Percentiles rank a stretch among this genome's conserved stretches.
Conservation (phyloP, 2,888 invertebrate genomes). For the Stramonita haemastoma region DNA sequence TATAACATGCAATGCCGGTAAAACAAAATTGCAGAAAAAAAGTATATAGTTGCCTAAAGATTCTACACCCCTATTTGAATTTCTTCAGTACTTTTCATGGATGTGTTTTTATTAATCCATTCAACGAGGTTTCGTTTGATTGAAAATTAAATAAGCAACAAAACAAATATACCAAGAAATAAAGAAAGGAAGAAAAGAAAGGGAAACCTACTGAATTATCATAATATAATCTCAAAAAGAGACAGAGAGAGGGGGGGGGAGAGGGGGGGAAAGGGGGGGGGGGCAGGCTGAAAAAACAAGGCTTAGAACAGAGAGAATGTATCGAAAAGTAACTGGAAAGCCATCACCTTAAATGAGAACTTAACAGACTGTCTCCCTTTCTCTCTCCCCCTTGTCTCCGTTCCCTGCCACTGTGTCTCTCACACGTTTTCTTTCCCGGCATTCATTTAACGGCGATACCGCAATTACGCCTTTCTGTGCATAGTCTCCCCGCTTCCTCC, state of each 20-base stretch:
- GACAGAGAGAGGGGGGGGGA: neutral
- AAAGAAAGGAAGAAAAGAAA: no score
- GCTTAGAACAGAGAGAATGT: no score
- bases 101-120: no score
- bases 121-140: no score
- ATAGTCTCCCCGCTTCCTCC: neutral
- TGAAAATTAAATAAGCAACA: no score
- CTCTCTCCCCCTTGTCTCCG: neutral
- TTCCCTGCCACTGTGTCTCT: neutral
- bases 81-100: no score
- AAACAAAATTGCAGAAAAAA: no score
- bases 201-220: no score
- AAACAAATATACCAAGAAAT: no score
- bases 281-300: neutral
- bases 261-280: neutral
- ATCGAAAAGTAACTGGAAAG: neutral
- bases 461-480: slow-evolving; percentile 2
- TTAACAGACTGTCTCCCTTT: slow-evolving; percentile 14
- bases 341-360: slow-evolving; percentile 14
- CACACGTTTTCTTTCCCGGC: neutral
- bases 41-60: no score
- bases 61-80: no score
- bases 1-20: no score
- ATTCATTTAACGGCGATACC: slow-evolving; percentile 16
- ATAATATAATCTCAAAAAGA: neutral